Percentiles rank a stretch among this genome's conserved stretches.
Conservation (phyloP, 2,797 vertebrate genomes). For the Odontamblyopus rebecca region DNA sequence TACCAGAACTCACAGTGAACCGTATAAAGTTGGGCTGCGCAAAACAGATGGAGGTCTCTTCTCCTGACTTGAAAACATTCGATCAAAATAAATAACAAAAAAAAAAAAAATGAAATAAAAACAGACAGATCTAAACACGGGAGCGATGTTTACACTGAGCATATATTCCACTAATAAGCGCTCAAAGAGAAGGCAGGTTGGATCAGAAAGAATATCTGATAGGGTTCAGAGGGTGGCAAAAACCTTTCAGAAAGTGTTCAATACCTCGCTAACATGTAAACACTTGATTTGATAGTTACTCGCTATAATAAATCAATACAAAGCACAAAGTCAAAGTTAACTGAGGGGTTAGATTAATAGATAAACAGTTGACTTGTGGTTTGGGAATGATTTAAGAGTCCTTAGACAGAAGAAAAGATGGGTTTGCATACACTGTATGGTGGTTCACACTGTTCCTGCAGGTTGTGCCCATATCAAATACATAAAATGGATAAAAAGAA, state of each 20-base stretch:
- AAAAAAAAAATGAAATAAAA: neutral
- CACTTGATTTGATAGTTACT: neutral
- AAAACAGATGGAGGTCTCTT: conserved; percentile 40
- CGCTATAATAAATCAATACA: neutral
- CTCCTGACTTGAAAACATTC: conserved; percentile 10
- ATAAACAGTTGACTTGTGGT: neutral
- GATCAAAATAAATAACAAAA: neutral
- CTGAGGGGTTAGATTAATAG: neutral
- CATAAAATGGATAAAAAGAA: no score
- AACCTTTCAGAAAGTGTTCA: neutral
- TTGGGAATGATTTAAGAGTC: conserved; percentile 5
- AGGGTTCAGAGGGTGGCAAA: conserved; percentile 6
- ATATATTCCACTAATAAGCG: conserved; percentile 12
- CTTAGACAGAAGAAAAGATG: neutral
- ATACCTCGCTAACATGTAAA: conserved; percentile 2
- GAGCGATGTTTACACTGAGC: conserved; percentile 8
- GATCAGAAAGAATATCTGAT: conserved; percentile 11
- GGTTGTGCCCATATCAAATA: neutral
- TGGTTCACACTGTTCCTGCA: neutral
- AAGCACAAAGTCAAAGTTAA: neutral
- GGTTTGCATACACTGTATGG: neutral
- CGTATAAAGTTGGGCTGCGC: conserved; percentile 24
- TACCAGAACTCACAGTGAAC: conserved; percentile 22
- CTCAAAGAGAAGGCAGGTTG: conserved; percentile 9
- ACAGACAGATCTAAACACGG: conserved; percentile 5